Percentiles rank a stretch among this genome's conserved stretches.
These are phyloP conservation scores for Craterocephalus amniculus DNA, from an alignment of 2,797 vertebrate species.

Conservation along the genomic window DNA sequence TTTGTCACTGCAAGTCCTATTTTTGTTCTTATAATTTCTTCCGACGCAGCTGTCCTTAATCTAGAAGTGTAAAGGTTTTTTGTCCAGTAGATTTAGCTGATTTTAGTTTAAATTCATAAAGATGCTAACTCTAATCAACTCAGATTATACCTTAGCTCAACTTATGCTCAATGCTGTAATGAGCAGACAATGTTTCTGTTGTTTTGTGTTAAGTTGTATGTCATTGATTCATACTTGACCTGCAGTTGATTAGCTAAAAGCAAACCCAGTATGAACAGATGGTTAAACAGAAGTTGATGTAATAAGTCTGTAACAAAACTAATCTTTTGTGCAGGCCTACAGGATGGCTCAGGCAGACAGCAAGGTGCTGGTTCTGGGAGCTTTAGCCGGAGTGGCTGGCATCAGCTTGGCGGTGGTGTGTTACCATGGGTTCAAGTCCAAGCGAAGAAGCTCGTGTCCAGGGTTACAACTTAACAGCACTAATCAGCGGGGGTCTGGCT, in stretches of 20 bases:
- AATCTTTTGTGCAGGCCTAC: slow-evolving; percentile 36
- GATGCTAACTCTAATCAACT: too few relatives aligned
- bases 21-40: too few relatives aligned
- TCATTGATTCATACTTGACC: neutral
- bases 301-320: neutral
- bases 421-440: slow-evolving; percentile 74
- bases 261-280: neutral
- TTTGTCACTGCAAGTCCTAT: neutral
- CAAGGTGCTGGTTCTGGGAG: slow-evolving; percentile 87
- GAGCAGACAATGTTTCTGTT: neutral
- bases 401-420: slow-evolving; percentile 86
- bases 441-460: slow-evolving; percentile 42
- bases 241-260: neutral
- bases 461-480: slow-evolving; percentile 34
- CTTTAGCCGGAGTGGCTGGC: slow-evolving; percentile 90
- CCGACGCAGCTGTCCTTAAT: neutral
- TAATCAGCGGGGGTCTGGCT: slow-evolving; percentile 22
- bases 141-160: too few relatives aligned
- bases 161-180: too few relatives aligned
- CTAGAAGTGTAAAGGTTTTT: too few relatives aligned
- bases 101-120: too few relatives aligned
- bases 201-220: neutral
- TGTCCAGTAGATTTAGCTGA: too few relatives aligned
- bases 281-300: neutral
- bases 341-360: slow-evolving; percentile 88